Conservation (phyloP, 2,797 vertebrate species). For the Sorex maritimensis region DNA sequence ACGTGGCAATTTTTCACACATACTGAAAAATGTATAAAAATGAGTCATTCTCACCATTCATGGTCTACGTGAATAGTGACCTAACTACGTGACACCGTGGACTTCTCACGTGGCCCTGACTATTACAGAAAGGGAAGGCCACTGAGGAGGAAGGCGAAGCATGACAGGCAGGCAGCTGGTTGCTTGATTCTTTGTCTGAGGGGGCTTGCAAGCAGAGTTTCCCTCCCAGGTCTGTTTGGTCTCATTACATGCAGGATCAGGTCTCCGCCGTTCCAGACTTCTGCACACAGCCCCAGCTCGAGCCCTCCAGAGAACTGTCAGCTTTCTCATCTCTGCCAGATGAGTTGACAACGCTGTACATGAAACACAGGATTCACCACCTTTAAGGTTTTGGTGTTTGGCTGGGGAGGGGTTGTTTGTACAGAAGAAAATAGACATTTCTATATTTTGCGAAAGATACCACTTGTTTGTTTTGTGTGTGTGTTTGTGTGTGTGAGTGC, state of each 20-base stretch:
- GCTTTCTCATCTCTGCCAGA: conserved; percentile 86
- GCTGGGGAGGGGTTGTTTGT: conserved; percentile 11
- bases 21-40: conserved; percentile 56
- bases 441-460: conserved; percentile 46
- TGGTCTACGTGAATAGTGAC: conserved; percentile 42
- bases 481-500: not conserved
- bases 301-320: conserved; percentile 89
- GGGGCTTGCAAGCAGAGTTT: conserved; percentile 52
- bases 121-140: conserved; percentile 32
- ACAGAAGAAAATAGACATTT: conserved; percentile 76
- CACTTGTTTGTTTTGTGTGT: not conserved
- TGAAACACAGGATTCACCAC: conserved; percentile 85
- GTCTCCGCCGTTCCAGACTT: conserved; percentile 89
- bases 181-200: conserved; percentile 74
- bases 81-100: not conserved
- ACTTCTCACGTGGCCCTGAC: conserved; percentile 31
- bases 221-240: conserved; percentile 85
- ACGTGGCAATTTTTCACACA: conserved; percentile 10
- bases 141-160: conserved; percentile 54
- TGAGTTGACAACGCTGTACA: conserved; percentile 86
- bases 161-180: conserved; percentile 79
- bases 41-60: conserved; percentile 52
- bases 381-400: conserved; percentile 71
- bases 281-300: conserved; percentile 82
- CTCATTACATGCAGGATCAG: conserved; percentile 91